These are phyloP conservation scores for Microchirus variegatus DNA, from an alignment of 2,797 vertebrate species.

Conservation along the genomic window DNA sequence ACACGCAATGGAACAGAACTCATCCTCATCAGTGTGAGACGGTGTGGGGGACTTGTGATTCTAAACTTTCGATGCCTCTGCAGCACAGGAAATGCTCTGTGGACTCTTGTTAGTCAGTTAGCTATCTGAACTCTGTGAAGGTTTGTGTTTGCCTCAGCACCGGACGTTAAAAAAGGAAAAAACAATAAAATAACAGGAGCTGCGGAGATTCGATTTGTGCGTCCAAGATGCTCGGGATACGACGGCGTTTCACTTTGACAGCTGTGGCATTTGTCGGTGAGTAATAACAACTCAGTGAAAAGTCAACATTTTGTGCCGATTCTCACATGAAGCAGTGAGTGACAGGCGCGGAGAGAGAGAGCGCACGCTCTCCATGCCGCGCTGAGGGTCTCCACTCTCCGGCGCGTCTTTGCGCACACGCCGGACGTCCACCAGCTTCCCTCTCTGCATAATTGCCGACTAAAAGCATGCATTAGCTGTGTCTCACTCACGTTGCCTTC, in stretches of 20 bases:
- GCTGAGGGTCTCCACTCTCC: conserved; percentile 3
- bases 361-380: neutral
- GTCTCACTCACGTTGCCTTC: conserved; percentile 30
- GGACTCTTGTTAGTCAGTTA: conserved; percentile 12
- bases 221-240: conserved; percentile 54
- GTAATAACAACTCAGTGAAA: conserved; percentile 18
- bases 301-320: neutral
- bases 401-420: conserved; percentile 37
- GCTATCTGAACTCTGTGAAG: neutral
- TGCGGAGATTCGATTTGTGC: conserved; percentile 8
- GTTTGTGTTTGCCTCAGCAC: neutral
- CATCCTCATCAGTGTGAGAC: conserved; percentile 13
- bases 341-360: neutral
- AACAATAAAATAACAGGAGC: conserved; percentile 33
- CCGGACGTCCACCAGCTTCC: conserved; percentile 3
- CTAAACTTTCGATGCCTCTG: conserved; percentile 32
- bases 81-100: conserved; percentile 36
- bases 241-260: conserved; percentile 35
- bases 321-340: neutral
- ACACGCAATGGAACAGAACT: conserved; percentile 22
- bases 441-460: conserved; percentile 38
- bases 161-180: conserved; percentile 2
- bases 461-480: conserved; percentile 48
- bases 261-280: conserved; percentile 54
- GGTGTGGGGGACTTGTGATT: conserved; percentile 15